Base-by-base conservation (phyloP, 2,797 vertebrate genomes). In the Australoheros facetus region DNA sequence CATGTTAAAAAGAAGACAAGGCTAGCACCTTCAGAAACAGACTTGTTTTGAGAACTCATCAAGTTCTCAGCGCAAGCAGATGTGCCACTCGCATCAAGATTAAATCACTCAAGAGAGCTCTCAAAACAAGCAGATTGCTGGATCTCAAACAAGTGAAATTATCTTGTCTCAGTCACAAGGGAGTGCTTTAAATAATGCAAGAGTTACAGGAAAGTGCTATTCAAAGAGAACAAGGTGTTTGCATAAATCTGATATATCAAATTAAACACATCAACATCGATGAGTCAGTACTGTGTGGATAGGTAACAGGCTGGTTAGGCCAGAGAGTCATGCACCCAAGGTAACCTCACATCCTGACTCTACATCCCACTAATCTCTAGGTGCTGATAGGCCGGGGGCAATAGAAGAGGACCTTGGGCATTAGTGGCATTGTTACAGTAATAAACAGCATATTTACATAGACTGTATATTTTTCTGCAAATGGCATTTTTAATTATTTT, bases 281-380 rank as follows among this genome's bases (percentile, higher is more conserved):
- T 77, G 14, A 77, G 77, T 83, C 70, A 58, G 56, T 70, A 58
- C 34, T 59, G 66, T 30, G 79, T 83, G 82, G 78, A 80, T 84
- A 91, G 75, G 83, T 86, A 72, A 95, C 93, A 95, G 95, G 95
- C 96, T 97, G 97, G 96, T 97, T 97, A 96, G 96, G 96, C 96
- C 96, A 97, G 97, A 97, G 96, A 97, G 96, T 98, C 98, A 98
- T 98, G 98, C 96, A 99, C 96, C 95, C 98, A 99, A 98, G 97
- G 98, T 96, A 98, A 98, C 97, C 97, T 96, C 97, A 97, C 93
- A 96, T 97, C 97, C 95, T 96, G 92, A 95, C 96, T 96, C 97
- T 94, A 96, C 93, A 94, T 95, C 97, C 96, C 97, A 97, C 97
- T 96, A 92, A 96, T 96, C 97, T 95, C 97, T 96, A 94, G 95